Evolutionary conservation across 2,888 invertebrate genomes (phyloP), one percentile per base, ranked within the genome.

Genomic region (Meliscaeva auricollis): DNA sequence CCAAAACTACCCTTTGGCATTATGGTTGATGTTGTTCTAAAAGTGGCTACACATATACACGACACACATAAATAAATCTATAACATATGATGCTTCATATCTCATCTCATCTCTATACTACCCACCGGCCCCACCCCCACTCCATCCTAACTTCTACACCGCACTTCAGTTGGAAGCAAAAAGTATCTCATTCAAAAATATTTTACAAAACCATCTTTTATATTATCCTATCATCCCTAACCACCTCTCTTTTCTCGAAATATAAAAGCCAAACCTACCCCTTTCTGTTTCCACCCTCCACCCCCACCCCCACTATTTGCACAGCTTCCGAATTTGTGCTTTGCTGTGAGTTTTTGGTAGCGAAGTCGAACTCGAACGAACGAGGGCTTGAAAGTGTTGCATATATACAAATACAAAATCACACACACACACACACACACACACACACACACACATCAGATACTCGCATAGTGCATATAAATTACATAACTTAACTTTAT

Each of bases 401-500:
- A 48, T 11, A 60, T 62, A 75, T 44, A 60, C 22, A 48, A 15
- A 22, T 35, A 44, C 17, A 60, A 13, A 17, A 6, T 6, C 26
- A 68, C 22, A 44, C 35, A 58, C 11, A 62, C n/a, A n/a, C n/a
- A n/a, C n/a, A n/a, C n/a, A n/a, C n/a, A n/a, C n/a, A n/a, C n/a
- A n/a, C n/a, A n/a, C n/a, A n/a, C n/a, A 11, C 26, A 68, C 22
- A 44, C 35, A 58, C 11, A 62, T 26, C 60, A 38, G 30, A 54
- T 11, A 38, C 50, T 48, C 56, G 22, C 62, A 81, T 76, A 77
- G 85, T 85, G 81, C 85, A 85, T 85, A 87, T 82, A 87, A 82
- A 87, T 87, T 87, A 87, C 78, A 85, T 82, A 87, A 74, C 83
- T 82, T 87, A 87, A 87, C 84, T 87, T 81, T 80, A 83, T 87